Percentiles rank a stretch among this genome's conserved stretches.
Conservation (phyloP, 1,140 invertebrate genomes). For the Formica exsecta region DNA sequence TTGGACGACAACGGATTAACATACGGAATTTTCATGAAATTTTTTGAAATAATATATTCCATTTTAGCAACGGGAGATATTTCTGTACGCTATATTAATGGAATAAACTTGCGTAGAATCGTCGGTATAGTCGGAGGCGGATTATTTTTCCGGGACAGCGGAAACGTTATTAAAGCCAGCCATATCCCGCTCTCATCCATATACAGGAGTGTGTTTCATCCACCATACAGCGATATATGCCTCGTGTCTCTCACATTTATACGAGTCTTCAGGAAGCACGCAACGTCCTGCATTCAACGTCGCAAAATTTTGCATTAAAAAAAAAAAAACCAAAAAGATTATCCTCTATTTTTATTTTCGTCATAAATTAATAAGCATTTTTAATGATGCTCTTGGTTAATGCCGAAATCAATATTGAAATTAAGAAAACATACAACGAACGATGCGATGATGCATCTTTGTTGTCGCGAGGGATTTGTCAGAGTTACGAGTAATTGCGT, state of each 20-base stretch:
- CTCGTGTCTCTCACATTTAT: conserved; percentile 43
- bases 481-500: conserved; percentile 59
- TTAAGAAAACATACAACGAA: conserved; percentile 45
- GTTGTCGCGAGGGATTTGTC: conserved; percentile 59
- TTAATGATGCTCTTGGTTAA: not conserved
- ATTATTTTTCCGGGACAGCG: conserved; percentile 52
- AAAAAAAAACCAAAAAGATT: not conserved
- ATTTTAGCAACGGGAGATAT: not conserved
- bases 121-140: conserved; percentile 18
- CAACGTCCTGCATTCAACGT: conserved; percentile 5
- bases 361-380: not conserved
- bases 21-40: not conserved
- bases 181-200: conserved; percentile 30
- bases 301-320: not conserved
- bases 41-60: conserved; percentile 15
- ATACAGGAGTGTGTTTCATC: not conserved
- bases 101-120: conserved; percentile 39
- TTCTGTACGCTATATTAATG: conserved; percentile 16
- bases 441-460: conserved; percentile 59
- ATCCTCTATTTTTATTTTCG: not conserved
- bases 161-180: conserved; percentile 50
- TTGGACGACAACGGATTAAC: not conserved
- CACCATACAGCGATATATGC: conserved; percentile 22
- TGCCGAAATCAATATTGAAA: not conserved
- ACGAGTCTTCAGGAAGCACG: conserved; percentile 28